Conservation (phyloP, 1,140 invertebrate genomes). For the Drosophila busckii region DNA sequence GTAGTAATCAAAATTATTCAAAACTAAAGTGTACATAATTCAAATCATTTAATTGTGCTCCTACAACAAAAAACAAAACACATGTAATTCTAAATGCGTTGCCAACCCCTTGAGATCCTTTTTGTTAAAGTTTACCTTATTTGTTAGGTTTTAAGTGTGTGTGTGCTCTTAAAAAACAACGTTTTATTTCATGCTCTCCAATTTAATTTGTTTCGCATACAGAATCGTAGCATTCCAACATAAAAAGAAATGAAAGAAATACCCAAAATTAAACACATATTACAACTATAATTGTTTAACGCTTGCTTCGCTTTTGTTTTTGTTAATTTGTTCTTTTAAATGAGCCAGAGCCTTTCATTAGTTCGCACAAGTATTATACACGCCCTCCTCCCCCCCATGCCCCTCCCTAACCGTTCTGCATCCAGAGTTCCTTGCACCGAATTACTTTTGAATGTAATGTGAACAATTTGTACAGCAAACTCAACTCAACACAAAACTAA, state of each 20-base stretch:
- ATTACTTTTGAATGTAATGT: no score
- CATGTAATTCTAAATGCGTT: constrained; percentile 30
- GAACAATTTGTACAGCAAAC: constrained; percentile 73
- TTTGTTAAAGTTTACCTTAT: constrained; percentile 71
- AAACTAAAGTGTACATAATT: constrained; percentile 64
- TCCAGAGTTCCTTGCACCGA: constrained; percentile 59
- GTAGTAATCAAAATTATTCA: constrained; percentile 40
- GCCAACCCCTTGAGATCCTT: constrained; percentile 30
- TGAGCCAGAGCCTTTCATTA: constrained; percentile 53
- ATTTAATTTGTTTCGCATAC: constrained; percentile 46
- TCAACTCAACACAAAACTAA: constrained; percentile 46
- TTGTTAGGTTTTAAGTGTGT: constrained; percentile 75
- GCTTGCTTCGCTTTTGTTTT: constrained; percentile 36
- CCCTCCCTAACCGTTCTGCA: constrained; percentile 17
- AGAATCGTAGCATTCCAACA: constrained; percentile 72
- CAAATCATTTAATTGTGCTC: constrained; percentile 46
- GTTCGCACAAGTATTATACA: constrained; percentile 72
- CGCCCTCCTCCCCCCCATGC: constrained; percentile 8
- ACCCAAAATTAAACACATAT: constrained; percentile 32
- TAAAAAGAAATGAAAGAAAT: no score
- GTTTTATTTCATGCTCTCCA: not conserved
- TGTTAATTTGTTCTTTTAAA: constrained; percentile 36
- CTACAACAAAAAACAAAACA: constrained; percentile 18
- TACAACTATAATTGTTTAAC: constrained; percentile 26
- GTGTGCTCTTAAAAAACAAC: constrained; percentile 17